These are phyloP conservation scores for Tympanoctomys barrerae DNA, from an alignment of 2,797 vertebrate genomes.

Conservation along the genomic window DNA sequence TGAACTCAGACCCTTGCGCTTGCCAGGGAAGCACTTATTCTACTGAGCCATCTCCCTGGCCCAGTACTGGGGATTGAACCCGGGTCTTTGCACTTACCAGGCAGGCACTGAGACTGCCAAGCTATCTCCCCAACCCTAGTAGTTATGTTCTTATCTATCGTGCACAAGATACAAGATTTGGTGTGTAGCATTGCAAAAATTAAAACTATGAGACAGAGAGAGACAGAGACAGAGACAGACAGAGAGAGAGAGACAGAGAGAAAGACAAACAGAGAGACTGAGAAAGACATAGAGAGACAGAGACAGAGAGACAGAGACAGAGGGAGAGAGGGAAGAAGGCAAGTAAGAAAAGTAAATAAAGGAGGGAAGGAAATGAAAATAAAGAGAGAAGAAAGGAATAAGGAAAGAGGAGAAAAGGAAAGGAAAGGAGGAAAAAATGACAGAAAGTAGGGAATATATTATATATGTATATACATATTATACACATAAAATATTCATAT, in stretches of 20 bases:
- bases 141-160: not conserved
- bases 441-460: too few relatives aligned
- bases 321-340: too few relatives aligned
- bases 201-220: not conserved
- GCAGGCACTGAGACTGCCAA: too few relatives aligned
- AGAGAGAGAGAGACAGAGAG: not conserved
- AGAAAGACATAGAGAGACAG: not conserved
- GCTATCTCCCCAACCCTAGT: not conserved
- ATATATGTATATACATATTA: too few relatives aligned
- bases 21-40: too few relatives aligned
- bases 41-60: too few relatives aligned
- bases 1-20: too few relatives aligned
- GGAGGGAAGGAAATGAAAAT: not conserved
- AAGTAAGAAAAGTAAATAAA: too few relatives aligned
- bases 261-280: not conserved
- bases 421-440: not conserved
- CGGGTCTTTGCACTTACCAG: too few relatives aligned
- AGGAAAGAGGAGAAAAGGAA: not conserved
- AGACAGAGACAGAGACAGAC: not conserved
- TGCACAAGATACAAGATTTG: not conserved
- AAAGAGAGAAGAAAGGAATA: too few relatives aligned
- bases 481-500: too few relatives aligned
- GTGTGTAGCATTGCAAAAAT: not conserved
- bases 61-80: too few relatives aligned
- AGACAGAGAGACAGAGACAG: not conserved